phyloP scores from a whole-genome alignment of 2,888 invertebrate species.

The Strigamia transsilvanica region DNA sequence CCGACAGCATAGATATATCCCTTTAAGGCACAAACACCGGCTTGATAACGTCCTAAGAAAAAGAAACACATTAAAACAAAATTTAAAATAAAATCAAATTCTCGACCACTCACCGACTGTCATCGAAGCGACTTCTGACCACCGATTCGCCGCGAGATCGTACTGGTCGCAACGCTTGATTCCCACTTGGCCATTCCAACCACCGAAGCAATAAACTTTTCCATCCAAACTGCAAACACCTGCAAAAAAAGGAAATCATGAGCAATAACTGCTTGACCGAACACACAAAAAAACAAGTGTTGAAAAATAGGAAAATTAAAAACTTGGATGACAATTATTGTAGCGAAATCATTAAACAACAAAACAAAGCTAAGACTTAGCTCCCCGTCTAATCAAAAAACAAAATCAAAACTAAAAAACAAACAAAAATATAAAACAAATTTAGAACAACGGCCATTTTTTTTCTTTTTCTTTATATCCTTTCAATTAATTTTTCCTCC shows the following conservation, averaged over 20 bases:
- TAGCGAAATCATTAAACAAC: too few species aligned
- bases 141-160: slow-evolving; percentile 70
- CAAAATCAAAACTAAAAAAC: too few species aligned
- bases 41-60: slow-evolving; percentile 76
- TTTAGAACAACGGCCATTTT: too few species aligned
- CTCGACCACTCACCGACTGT: slow-evolving; percentile 71
- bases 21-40: slow-evolving; percentile 75
- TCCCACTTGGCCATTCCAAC: slow-evolving; percentile 77
- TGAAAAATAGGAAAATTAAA: slow-evolving; percentile 41
- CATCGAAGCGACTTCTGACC: slow-evolving; percentile 76
- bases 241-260: slow-evolving; percentile 58
- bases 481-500: too few species aligned
- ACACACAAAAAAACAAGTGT: background rate
- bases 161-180: slow-evolving; percentile 79
- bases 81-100: too few species aligned
- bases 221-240: slow-evolving; percentile 74
- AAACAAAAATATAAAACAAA: too few species aligned
- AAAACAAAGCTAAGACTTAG: too few species aligned
- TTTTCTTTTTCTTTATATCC: too few species aligned
- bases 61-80: too few species aligned
- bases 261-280: background rate
- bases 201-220: slow-evolving; percentile 79
- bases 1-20: slow-evolving; percentile 81
- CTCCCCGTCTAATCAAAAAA: too few species aligned
- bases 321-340: too few species aligned